Evolutionary conservation across 1,140 invertebrate species (phyloP).

Genomic region (Cherax quadricarinatus): DNA sequence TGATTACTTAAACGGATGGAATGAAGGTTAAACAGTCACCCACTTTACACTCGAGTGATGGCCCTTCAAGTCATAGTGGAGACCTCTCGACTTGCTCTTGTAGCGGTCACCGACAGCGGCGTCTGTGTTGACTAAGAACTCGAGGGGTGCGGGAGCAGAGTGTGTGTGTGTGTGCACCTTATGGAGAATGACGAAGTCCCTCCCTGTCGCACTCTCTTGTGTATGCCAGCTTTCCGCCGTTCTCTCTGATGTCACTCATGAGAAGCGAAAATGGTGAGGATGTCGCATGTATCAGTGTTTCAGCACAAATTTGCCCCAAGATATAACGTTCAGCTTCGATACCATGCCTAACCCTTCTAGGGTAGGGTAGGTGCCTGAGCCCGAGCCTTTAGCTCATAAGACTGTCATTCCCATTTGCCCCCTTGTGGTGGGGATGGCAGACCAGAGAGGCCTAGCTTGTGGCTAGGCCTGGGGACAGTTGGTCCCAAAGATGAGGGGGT

Average conservation of each 20-base stretch:
- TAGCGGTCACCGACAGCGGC: slow-evolving; percentile 1
- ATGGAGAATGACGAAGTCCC: background rate
- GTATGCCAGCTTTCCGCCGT: background rate
- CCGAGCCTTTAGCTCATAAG: too few relatives aligned
- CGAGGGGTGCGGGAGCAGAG: background rate
- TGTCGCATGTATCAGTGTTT: too few relatives aligned
- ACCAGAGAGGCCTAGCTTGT: too few relatives aligned
- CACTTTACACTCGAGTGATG: background rate
- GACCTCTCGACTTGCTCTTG: background rate
- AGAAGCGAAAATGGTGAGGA: background rate
- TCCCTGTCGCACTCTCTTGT: background rate
- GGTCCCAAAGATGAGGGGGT: too few relatives aligned
- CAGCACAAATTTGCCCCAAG: too few relatives aligned
- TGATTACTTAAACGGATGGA: slow-evolving; percentile 21
- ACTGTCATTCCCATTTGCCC: too few relatives aligned
- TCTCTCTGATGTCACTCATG: background rate
- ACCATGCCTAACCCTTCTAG: too few relatives aligned
- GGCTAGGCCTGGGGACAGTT: too few relatives aligned
- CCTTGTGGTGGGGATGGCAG: too few relatives aligned
- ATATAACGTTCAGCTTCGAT: too few relatives aligned
- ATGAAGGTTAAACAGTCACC: slow-evolving; percentile 32
- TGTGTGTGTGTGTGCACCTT: too few relatives aligned
- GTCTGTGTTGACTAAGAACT: slow-evolving; percentile 26
- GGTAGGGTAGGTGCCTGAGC: too few relatives aligned
- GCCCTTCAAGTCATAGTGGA: slow-evolving; percentile 21